Base-by-base conservation (phyloP, 2,888 invertebrate species). In the Beris morrisii region DNA sequence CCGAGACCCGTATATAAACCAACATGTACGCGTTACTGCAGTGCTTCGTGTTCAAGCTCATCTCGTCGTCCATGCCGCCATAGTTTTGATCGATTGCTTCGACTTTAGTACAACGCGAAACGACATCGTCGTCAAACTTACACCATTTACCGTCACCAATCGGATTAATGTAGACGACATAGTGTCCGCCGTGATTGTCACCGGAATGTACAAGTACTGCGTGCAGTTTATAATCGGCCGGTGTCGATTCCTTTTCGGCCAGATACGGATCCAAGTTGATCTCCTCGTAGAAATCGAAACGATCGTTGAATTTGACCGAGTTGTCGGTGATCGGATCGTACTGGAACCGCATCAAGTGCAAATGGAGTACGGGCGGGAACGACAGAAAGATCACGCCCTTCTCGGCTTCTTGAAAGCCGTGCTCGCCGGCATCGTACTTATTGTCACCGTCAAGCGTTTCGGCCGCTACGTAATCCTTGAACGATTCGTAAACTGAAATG, bases 1-100 rank as follows among this genome's bases (percentile, higher is more conserved):
- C 90, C 48, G 92, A 90, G 82, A 96, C 92, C 73, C 97, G 88
- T 77, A 99, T 97, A 81, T 99, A 99, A 61, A 99, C 98, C 84
- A 99, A 88, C 98, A 99, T 99, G 84, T 99, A 99, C 13, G 99
- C 99, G 80, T 97, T 99, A 74, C 97, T 97, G 83, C 95, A 97
- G 78, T 95, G 93, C 76, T 95, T 93, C 68, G 95, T 94, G 65
- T 95, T 93, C 82, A 93, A 86, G 71, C 90, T 90, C 85, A 92
- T 89, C 76, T 93, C 92, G 75, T 92, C 91, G 76, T 97, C 97
- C 79, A 95, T 95, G 3, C 98, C 98, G 57, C 99, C 99, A 80
- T 93, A 99, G 82, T 99, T 99, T 80, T 95, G 91, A 78, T 97
- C 94, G 71, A 98, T 94, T 38, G 99, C 98, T 81, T 99, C 99